Base-by-base conservation (phyloP, 2,113 vertebrate species). In the Tupaia chinensis region DNA sequence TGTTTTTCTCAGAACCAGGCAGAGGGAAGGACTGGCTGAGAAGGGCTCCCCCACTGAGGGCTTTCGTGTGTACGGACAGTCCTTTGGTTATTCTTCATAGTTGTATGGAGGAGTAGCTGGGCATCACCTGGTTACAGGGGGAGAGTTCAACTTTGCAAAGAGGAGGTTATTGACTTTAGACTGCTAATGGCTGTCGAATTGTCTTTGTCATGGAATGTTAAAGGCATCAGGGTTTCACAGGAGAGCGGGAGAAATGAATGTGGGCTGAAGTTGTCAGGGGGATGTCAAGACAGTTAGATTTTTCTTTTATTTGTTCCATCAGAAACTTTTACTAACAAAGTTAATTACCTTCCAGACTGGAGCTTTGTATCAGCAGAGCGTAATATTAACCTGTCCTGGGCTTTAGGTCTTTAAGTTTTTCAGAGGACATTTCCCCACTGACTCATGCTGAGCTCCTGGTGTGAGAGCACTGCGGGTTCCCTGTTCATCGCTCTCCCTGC, bases 211-310 rank as follows among this genome's bases (percentile, higher is more conserved):
- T 94, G 84, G 53, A 61, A 0, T 78, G 4, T 72, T 69, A 70
- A 58, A 93, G 25, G 60, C 5, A 58, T 15, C 0, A 16, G 63
- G 44, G 17, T 61, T 85, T 94, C 77, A n/a, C 56, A n/a, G 80
- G 60, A 78, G 7, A 87, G 32, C 10, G 15, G 54, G 16, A 92
- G 53, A 92, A 90, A 70, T 87, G 11, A 68, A 19, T 34, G n/a
- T 93, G 65, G 63, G 29, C 14, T 89, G 10, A 60, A 94, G 25
- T 74, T 74, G 44, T 83, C 76, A 94, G 12, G 27, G 94, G 66
- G 87, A 5, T 93, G 69, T 44, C 56, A 80, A 66, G 32, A 56
- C 15, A 34, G 74, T 32, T 93, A 72, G 22, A 13, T 81, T 91
- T 94, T 77, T 58, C 9, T 54, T 81, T 80, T 83, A 89, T 87